phyloP scores from a whole-genome alignment of 2,797 vertebrate species.

The Dromococcyx pavoninus region DNA sequence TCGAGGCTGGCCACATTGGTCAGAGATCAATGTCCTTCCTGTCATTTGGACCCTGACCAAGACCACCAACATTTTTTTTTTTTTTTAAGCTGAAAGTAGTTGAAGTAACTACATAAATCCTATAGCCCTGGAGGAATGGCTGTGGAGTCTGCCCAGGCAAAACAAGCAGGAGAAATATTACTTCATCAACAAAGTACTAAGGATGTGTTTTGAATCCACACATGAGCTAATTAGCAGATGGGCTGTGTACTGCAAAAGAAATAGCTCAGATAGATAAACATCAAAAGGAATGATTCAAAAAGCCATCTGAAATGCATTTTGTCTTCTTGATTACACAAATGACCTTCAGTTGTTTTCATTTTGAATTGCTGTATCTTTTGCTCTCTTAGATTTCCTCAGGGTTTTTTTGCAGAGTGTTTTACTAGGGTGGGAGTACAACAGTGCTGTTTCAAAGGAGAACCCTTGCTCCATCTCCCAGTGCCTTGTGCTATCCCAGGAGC shows the following conservation, averaged over 20 bases:
- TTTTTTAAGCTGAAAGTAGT: background rate
- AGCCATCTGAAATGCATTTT: conserved; percentile 11
- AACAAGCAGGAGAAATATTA: background rate
- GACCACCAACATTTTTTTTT: background rate
- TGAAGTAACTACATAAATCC: background rate
- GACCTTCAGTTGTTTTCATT: background rate
- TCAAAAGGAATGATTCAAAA: background rate
- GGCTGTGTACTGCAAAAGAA: background rate
- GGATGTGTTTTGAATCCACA: background rate
- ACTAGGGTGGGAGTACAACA: background rate
- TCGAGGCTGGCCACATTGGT: background rate
- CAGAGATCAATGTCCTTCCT: background rate
- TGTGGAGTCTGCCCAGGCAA: background rate
- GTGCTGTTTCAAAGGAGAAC: background rate
- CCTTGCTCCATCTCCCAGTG: accelerated
- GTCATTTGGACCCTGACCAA: background rate
- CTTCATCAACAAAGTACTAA: background rate
- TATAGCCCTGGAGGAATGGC: background rate
- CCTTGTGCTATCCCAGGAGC: accelerated
- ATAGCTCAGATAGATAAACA: background rate
- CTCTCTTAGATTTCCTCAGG: background rate
- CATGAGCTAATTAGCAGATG: conserved; percentile 11
- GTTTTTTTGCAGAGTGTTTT: background rate
- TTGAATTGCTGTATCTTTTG: background rate
- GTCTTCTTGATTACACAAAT: background rate